phyloP scores from a whole-genome alignment of 2,888 invertebrate species.

The Chrysolina americana region DNA sequence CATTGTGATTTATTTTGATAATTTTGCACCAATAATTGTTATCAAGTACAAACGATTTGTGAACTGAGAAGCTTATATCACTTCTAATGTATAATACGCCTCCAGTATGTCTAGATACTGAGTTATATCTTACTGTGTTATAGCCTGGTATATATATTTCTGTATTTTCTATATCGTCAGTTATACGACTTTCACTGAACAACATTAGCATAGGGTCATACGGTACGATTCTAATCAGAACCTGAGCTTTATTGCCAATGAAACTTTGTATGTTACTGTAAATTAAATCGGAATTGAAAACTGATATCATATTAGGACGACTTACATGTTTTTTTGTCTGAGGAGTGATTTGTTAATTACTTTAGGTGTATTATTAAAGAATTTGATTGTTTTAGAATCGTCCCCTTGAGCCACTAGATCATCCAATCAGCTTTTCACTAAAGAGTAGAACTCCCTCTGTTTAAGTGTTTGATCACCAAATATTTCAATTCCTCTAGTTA shows the following conservation, averaged over 20 bases:
- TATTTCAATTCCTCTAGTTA: neutral
- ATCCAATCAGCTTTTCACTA: neutral
- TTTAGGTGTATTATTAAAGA: neutral
- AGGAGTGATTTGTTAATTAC: neutral
- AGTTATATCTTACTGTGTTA: neutral
- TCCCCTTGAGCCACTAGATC: slow-evolving; percentile 4
- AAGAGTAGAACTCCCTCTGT: neutral
- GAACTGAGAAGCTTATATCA: neutral
- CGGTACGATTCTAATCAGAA: neutral
- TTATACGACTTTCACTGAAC: neutral
- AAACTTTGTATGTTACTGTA: neutral
- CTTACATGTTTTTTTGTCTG: neutral
- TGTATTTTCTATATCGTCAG: neutral
- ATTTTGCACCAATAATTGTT: neutral
- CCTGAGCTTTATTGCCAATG: neutral
- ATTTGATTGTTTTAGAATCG: slow-evolving; percentile 5
- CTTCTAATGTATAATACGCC: neutral
- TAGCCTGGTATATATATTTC: neutral
- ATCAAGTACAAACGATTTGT: neutral
- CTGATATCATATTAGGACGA: too few species aligned
- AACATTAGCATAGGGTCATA: neutral
- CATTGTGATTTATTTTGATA: neutral
- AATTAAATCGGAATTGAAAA: neutral
- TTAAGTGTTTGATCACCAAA: neutral
- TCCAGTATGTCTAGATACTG: neutral